Evolutionary conservation across 2,797 vertebrate genomes (phyloP).

Genomic region (Rhynchonycteris naso): DNA sequence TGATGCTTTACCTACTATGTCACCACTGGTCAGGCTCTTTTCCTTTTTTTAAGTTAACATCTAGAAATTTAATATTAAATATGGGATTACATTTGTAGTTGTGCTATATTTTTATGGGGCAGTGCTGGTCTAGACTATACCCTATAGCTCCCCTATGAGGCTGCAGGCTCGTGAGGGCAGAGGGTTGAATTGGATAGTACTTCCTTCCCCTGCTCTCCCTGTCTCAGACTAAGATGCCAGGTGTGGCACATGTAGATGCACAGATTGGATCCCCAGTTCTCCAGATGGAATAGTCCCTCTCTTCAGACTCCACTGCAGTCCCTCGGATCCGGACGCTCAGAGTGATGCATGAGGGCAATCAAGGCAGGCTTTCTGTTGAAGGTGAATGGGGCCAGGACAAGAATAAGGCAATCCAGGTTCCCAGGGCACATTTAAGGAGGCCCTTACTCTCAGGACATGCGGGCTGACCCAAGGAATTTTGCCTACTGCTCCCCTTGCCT

Average conservation of each 20-base stretch:
- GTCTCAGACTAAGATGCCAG: neutral
- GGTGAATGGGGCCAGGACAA: neutral
- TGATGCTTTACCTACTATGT: too few species aligned
- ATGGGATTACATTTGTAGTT: neutral
- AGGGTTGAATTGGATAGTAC: neutral
- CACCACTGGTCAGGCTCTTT: neutral
- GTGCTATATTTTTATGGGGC: accelerated
- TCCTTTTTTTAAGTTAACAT: neutral
- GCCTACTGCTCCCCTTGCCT: neutral
- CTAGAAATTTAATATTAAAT: neutral
- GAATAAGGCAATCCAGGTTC: neutral
- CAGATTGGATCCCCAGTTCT: neutral
- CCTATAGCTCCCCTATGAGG: neutral
- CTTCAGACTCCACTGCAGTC: neutral
- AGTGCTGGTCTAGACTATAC: neutral
- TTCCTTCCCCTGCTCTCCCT: neutral
- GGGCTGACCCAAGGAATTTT: neutral
- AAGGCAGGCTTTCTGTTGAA: neutral
- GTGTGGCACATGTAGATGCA: neutral
- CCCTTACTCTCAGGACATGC: neutral
- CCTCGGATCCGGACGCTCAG: neutral
- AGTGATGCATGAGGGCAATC: neutral
- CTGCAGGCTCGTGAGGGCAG: neutral
- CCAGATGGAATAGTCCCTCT: neutral
- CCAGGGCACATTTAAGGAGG: neutral